Base-by-base conservation (phyloP, 1,140 invertebrate genomes). In the Pogonomyrmex californicus region DNA sequence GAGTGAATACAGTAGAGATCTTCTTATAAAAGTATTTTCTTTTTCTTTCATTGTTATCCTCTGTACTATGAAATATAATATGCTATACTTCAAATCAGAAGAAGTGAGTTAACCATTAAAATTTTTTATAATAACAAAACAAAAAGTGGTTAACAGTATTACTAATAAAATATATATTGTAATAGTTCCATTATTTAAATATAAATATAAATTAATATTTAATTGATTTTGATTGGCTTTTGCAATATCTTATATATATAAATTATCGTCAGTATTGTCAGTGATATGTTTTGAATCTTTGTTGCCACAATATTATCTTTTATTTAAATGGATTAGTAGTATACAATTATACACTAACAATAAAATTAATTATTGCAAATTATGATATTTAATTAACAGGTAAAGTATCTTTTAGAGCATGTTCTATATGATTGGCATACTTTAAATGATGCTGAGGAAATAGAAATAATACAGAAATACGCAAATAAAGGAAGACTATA, bases 391-490 rank as follows among this genome's bases (percentile, higher is more conserved):
- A 47, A 68, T 68, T 49, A 41, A 2, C 41, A 68, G 65, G 44
- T 68, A 33, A 68, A 68, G 9, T 30, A 49, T 49, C 65, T 68
- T 68, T 68, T 68, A 10, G 51, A 75, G 4, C 54, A 36, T 49
- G 17, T 78, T 33, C 30, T 33, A 17, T 51, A 51, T 41, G 62
- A 78, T 38, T 78, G 76, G 58, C 23, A 49, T 14, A 17, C 33
- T 33, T 30, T 78, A 51, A 65, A 23, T 7, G 62, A 78, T 30
- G 58, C 14, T n/a, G 41, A 65, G 14, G 76, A 78, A 49, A 63
- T 78, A 33, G 10, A 78, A 78, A 78, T 78, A 49, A 62, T 78
- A 65, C 60, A 65, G 7, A 63, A 78, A 23, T 65, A 51, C 17
- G 62, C 76, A 17, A 65, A 49, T 47, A 78, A 51, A 51, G 76